These are phyloP conservation scores for Atherinosoma microstoma DNA, from an alignment of 2,797 vertebrate genomes.

Conservation along the genomic window DNA sequence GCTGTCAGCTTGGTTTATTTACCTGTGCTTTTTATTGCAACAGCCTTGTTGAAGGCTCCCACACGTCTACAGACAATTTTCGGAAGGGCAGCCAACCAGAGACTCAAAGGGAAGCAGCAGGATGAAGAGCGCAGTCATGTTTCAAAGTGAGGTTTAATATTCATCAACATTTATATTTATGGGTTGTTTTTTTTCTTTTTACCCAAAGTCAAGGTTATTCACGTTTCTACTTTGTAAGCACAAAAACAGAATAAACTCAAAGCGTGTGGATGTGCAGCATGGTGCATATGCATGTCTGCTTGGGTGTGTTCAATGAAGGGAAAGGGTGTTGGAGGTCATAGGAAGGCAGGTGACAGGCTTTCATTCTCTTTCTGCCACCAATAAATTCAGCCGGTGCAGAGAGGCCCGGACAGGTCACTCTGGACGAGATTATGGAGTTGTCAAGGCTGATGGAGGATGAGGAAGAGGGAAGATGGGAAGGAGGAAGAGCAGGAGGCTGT, in stretches of 20 bases:
- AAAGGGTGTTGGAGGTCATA: slow-evolving; percentile 41
- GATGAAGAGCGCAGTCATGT: slow-evolving; percentile 17
- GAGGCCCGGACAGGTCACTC: slow-evolving; percentile 57
- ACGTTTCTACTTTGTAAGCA: not conserved
- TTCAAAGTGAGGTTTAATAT: slow-evolving; percentile 22
- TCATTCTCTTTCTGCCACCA: slow-evolving; percentile 57
- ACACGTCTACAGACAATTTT: slow-evolving; percentile 22
- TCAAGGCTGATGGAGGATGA: slow-evolving; percentile 56
- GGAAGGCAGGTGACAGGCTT: slow-evolving; percentile 52
- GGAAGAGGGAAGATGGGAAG: slow-evolving; percentile 33
- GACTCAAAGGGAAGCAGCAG: slow-evolving; percentile 9
- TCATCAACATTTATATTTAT: slow-evolving; percentile 22
- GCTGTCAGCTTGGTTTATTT: slow-evolving; percentile 20
- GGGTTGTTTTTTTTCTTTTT: slow-evolving; percentile 5
- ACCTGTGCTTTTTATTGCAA: slow-evolving; percentile 26
- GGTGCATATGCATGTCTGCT: not conserved
- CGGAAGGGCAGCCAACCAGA: not conserved
- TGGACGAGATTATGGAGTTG: slow-evolving; percentile 62
- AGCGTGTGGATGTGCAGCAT: not conserved
- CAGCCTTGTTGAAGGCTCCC: slow-evolving; percentile 21
- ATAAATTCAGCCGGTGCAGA: slow-evolving; percentile 56
- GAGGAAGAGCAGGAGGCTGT: slow-evolving; percentile 21
- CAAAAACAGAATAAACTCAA: not conserved
- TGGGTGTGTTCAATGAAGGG: not conserved
- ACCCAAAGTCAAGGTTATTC: slow-evolving; percentile 19